Conservation (phyloP, 2,888 invertebrate genomes). For the Listrodromus nycthemerus region DNA sequence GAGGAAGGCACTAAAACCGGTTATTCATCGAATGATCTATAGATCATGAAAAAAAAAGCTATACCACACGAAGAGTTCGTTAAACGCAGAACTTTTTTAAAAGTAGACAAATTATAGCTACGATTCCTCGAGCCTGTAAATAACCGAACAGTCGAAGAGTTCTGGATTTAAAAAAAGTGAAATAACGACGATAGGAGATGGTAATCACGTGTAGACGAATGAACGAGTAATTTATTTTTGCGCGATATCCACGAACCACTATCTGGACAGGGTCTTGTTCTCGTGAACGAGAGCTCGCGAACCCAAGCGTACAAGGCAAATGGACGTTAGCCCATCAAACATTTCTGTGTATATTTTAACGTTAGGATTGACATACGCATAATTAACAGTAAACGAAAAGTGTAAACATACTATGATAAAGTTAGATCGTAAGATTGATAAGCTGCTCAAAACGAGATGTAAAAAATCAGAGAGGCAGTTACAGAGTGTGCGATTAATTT, state of each 20-base stretch:
- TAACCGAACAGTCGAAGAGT: constrained; percentile 7
- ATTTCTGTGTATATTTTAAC: constrained; percentile 49
- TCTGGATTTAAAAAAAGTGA: background rate
- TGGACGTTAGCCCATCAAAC: constrained; percentile 2
- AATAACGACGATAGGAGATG: background rate
- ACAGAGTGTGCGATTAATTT: constrained; percentile 2
- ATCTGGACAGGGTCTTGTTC: background rate
- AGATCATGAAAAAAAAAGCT: constrained; percentile 11
- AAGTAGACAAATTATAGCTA: background rate
- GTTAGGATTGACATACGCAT: constrained; percentile 47
- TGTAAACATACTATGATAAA: constrained; percentile 52
- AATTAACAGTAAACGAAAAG: constrained; percentile 34
- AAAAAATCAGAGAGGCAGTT: constrained; percentile 20
- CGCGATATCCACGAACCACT: constrained; percentile 5
- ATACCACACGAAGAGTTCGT: constrained; percentile 13
- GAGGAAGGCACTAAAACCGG: constrained; percentile 21
- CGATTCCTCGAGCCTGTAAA: constrained; percentile 32
- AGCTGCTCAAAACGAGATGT: constrained; percentile 54
- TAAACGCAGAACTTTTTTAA: constrained; percentile 1
- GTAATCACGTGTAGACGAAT: constrained; percentile 9
- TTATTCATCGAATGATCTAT: constrained; percentile 34
- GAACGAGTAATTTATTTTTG: constrained; percentile 43
- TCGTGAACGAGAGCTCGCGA: constrained; percentile 9
- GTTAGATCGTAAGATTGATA: constrained; percentile 53
- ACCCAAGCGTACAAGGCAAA: background rate